These are phyloP conservation scores for Parnassius smintheus DNA, from an alignment of 2,888 invertebrate species.

Conservation along the genomic window DNA sequence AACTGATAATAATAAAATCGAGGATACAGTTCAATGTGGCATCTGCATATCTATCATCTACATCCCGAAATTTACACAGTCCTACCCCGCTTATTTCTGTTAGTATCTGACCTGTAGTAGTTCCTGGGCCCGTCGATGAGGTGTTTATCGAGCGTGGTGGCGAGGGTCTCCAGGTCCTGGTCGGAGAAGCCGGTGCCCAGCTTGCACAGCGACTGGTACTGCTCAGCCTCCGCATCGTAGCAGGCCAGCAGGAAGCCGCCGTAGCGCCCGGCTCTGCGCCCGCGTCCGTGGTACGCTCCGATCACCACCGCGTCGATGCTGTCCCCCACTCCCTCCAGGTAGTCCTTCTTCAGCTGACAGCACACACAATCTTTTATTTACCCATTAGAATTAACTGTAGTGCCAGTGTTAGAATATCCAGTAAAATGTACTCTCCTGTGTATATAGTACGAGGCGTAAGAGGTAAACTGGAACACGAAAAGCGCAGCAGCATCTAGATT, in stretches of 20 bases:
- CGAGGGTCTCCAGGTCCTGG: constrained; percentile 90
- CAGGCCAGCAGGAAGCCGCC: constrained; percentile 98
- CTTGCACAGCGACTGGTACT: constrained; percentile 88
- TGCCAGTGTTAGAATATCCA: no score
- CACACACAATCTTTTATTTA: no score
- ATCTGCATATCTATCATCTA: no score
- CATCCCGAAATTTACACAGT: no score
- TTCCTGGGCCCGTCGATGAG: constrained; percentile 87
- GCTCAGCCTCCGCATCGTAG: constrained; percentile 93
- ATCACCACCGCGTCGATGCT: constrained; percentile 97
- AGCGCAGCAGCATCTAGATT: no score
- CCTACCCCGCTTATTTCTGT: no score
- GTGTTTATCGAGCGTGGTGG: constrained; percentile 87
- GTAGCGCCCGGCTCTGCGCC: constrained; percentile 94
- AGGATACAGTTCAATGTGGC: no score
- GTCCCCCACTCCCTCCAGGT: constrained; percentile 97
- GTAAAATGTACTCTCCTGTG: no score
- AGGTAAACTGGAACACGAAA: no score
- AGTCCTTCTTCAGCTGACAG: constrained; percentile 93
- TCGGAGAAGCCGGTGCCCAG: constrained; percentile 97
- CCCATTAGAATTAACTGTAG: no score
- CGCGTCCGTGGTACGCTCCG: constrained; percentile 96
- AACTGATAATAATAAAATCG: no score
- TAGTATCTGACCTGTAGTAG: constrained; percentile 84
- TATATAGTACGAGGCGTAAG: no score